Evolutionary conservation across 2,797 vertebrate genomes (phyloP), one percentile per base, ranked within the genome.

Genomic region (Syndactyla subalaris): DNA sequence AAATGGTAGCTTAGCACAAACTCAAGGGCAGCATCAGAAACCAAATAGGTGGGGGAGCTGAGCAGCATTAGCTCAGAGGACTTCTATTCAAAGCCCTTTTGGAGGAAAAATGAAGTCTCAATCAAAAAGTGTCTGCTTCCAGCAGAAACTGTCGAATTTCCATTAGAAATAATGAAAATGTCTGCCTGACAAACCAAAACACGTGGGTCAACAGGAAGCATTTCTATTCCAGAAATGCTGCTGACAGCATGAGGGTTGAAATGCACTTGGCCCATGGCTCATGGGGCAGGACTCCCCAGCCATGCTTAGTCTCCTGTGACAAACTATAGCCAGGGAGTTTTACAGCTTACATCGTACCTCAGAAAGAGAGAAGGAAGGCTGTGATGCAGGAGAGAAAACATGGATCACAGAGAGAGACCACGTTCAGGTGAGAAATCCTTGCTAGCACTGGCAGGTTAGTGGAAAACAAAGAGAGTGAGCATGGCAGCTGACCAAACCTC

Each of bases 391-490:
- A 79, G 1, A 23, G n/a, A 62, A 84, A 81, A 39, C 4, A 29
- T 1, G 16, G 24, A 4, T 80, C n/a, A 43, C 8, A 30, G 21
- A 73, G 5, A 39, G 2, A n/a, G 1, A 4, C 14, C 3, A 1
- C 21, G 7, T 7, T 54, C 15, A 29, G 38, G 43, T 41, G 7
- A 72, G 52, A 61, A 88, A 34, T 65, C 16, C 24, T 83, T 26
- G 17, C n/a, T 65, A 30, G 62, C 27, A 7, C 5, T 34, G 57
- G 4, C 15, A 63, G 8, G 13, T 34, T 45, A 41, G 34, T 18
- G 14, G 57, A 89, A 88, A 79, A 89, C 5, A 15, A 9, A 74
- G 46, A 66, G 51, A 2, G 11, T 22, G 49, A 24, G 18, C 8
- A 41, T 4, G 3, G 70, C 34, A 68, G 34, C 32, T 72, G 46